phyloP scores from a whole-genome alignment of 2,888 invertebrate genomes.

The Seira sanloemensis region DNA sequence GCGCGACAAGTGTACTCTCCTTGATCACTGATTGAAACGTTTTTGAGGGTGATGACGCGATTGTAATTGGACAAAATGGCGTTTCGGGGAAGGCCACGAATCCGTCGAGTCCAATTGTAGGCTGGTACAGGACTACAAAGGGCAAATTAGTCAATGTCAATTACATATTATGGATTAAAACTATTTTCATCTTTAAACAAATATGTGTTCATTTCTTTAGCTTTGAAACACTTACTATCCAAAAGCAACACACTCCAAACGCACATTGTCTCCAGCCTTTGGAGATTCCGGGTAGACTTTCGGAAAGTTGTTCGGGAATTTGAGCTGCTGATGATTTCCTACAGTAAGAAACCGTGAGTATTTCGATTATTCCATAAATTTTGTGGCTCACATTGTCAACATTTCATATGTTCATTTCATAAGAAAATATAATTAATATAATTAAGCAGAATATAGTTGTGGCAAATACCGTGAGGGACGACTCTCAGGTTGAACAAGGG shows the following conservation, averaged over 20 bases:
- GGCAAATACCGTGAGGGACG: constrained; percentile 87
- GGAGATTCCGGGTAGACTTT: constrained; percentile 97
- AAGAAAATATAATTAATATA: too few species aligned
- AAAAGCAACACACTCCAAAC: constrained; percentile 96
- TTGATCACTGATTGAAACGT: constrained; percentile 93
- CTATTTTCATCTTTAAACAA: not conserved
- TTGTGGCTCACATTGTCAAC: too few species aligned
- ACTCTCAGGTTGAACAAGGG: constrained; percentile 90
- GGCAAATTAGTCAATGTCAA: not conserved
- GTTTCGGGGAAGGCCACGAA: constrained; percentile 84
- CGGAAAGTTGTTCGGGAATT: constrained; percentile 96
- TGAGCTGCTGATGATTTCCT: constrained; percentile 92
- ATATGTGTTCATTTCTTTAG: not conserved
- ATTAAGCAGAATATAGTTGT: too few species aligned
- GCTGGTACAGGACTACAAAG: constrained; percentile 86
- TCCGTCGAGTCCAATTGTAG: constrained; percentile 93
- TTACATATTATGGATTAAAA: not conserved
- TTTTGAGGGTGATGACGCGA: constrained; percentile 89
- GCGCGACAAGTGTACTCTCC: constrained; percentile 94
- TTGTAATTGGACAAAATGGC: constrained; percentile 86
- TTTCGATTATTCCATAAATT: too few species aligned
- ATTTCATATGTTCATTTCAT: too few species aligned
- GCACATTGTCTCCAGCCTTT: constrained; percentile 90
- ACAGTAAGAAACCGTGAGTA: constrained; percentile 70
- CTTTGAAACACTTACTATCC: constrained; percentile 84